Percentiles rank a stretch among this genome's conserved stretches.
phyloP scores from a whole-genome alignment of 1,140 invertebrate genomes.

The Euura saliciscinereae region DNA sequence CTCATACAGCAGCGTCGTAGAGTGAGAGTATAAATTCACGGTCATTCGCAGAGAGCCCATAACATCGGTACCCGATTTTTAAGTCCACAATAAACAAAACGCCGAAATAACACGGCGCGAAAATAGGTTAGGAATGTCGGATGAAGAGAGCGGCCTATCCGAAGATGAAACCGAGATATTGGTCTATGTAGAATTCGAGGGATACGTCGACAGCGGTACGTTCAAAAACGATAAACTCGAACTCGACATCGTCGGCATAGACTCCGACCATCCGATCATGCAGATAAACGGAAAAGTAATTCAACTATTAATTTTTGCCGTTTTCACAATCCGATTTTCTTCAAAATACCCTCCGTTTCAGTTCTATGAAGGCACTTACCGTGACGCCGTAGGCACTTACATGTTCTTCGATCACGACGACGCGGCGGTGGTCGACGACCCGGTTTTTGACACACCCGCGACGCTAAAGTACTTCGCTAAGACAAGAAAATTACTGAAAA shows the following conservation, averaged over 20 bases:
- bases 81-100: no score
- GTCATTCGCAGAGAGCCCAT: no score
- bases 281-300: constrained; percentile 61
- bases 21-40: no score
- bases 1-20: no score
- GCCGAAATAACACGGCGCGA: neutral
- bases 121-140: constrained; percentile 9
- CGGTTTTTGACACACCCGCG: constrained; percentile 54
- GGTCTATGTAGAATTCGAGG: constrained; percentile 56
- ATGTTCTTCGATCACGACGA: constrained; percentile 60
- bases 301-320: constrained; percentile 13
- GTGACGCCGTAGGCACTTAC: constrained; percentile 59
- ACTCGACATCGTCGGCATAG: constrained; percentile 60
- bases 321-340: neutral
- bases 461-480: constrained; percentile 57
- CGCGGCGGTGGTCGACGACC: constrained; percentile 49
- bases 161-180: constrained; percentile 53
- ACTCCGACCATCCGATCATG: constrained; percentile 61
- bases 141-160: constrained; percentile 31
- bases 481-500: constrained; percentile 59
- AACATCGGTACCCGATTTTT: no score
- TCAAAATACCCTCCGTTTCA: constrained; percentile 24
- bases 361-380: constrained; percentile 60
- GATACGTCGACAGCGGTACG: constrained; percentile 37
- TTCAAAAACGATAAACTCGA: constrained; percentile 48